Evolutionary conservation across 2,113 vertebrate species (phyloP).

Genomic region (Pseudorhombus dupliciocellatus): DNA sequence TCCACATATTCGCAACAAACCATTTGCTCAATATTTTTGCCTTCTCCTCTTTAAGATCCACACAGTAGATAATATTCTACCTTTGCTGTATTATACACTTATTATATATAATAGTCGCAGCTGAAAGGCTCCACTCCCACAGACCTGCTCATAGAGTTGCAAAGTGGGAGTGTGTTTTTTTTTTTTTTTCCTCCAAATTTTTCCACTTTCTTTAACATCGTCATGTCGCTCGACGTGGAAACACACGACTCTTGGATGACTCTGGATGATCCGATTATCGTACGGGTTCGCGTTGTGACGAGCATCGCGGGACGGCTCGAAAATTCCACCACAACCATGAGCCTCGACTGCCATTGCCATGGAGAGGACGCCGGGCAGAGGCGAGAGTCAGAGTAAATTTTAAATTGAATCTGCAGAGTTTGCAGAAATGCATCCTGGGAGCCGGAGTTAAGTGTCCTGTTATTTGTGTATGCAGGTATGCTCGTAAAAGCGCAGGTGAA

Average conservation of each 20-base stretch:
- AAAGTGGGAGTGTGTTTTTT: conserved; percentile 23
- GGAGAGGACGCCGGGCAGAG: neutral
- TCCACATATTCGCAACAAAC: conserved; percentile 48
- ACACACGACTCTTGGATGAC: neutral
- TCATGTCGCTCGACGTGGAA: neutral
- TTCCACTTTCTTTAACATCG: neutral
- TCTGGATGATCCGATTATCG: too few relatives aligned
- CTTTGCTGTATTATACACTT: conserved; percentile 70
- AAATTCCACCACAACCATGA: neutral
- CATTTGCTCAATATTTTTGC: conserved; percentile 43
- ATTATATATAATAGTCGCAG: conserved; percentile 65
- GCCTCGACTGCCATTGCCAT: neutral
- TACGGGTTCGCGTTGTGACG: neutral
- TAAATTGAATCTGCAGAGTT: neutral
- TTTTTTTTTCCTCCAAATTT: neutral
- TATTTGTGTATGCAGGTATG: neutral
- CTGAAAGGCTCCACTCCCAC: conserved; percentile 59
- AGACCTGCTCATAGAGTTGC: conserved; percentile 45
- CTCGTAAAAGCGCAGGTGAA: neutral
- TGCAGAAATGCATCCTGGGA: neutral
- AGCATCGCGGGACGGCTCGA: neutral
- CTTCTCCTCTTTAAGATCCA: conserved; percentile 65
- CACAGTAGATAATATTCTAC: conserved; percentile 77
- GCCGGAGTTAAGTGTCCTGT: neutral
- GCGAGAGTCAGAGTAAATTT: neutral